These are phyloP conservation scores for Polyergus mexicanus DNA, from an alignment of 1,140 invertebrate genomes.

Conservation along the genomic window DNA sequence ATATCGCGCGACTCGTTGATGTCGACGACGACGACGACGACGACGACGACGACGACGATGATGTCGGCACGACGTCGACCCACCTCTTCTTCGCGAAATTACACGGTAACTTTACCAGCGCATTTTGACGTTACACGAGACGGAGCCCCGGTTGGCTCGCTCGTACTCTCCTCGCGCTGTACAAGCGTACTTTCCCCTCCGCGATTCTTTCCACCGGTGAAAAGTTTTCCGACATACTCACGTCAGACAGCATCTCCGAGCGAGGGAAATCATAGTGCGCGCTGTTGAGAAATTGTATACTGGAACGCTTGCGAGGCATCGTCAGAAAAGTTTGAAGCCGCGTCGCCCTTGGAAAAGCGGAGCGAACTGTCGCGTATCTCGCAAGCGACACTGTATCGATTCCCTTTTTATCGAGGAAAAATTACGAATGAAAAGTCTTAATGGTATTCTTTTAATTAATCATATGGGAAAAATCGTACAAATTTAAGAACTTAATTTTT, in stretches of 20 bases:
- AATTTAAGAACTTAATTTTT: background rate
- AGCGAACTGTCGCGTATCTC: slow-evolving; percentile 31
- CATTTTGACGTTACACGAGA: slow-evolving; percentile 56
- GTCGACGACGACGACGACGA: slow-evolving; percentile 16
- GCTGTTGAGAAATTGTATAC: slow-evolving; percentile 54
- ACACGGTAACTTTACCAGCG: slow-evolving; percentile 57
- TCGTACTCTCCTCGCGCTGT: slow-evolving; percentile 11
- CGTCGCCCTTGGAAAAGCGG: background rate
- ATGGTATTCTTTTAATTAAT: slow-evolving; percentile 22
- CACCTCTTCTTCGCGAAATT: slow-evolving; percentile 50
- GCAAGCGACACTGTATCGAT: slow-evolving; percentile 12
- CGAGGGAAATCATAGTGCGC: slow-evolving; percentile 54
- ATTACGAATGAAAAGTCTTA: slow-evolving; percentile 19
- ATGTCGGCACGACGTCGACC: slow-evolving; percentile 38
- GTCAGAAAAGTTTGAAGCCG: slow-evolving; percentile 37
- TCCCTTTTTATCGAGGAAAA: background rate
- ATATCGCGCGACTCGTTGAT: slow-evolving; percentile 25
- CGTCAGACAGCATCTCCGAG: slow-evolving; percentile 32
- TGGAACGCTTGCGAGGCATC: slow-evolving; percentile 33
- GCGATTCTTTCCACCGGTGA: slow-evolving; percentile 32
- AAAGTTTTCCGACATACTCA: slow-evolving; percentile 51
- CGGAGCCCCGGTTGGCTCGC: background rate
- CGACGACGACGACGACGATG: background rate
- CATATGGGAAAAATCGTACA: background rate
- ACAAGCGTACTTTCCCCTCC: slow-evolving; percentile 49